Base-by-base conservation (phyloP, 2,797 vertebrate genomes). In the Tachyglossus aculeatus region DNA sequence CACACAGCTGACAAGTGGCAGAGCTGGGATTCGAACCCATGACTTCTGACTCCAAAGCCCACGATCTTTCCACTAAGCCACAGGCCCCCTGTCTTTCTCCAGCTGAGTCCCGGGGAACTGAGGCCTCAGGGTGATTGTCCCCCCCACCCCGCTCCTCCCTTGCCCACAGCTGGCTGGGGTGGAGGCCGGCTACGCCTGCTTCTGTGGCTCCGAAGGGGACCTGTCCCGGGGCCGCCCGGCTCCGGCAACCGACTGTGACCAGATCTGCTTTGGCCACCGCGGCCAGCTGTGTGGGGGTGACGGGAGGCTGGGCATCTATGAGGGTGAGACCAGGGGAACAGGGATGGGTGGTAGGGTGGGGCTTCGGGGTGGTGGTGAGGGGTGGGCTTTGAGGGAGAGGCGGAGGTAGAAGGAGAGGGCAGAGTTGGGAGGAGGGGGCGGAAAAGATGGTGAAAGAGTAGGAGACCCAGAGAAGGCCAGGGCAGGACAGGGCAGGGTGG, bases 121-220 rank as follows among this genome's bases (percentile, higher is more conserved):
- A 48, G 25, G 15, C 16, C 9, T 24, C 9, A 25, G 6, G n/a
- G 15, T 24, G 41, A n/a, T 44, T 13, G 47, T 18, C 53, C 65
- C 64, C 45, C 37, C 27, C 47, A 51, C 62, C 58, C 75, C 68
- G 85, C 67, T 37, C 48, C 9, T 21, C 62, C 37, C 68, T 27
- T 61, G 38, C 66, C 40, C 52, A 21, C 81, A 92, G 90, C 88
- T 88, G 38, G 90, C 90, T 3, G 90, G 90, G 3, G 74, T 92
- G 34, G 91, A 92, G 51, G 90, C 91, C 0, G 91, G 91, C n/a
- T 92, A 91, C 5, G 91, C 91, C 45, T 92, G 91, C 69, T 90
- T 92, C 80, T 92, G 91, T n/a, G 91, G 90, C 57, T 78, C 84
- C 5, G 80, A 84, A 7, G 70, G 80, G 2, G 91, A 92, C 61